A percentile compares a stretch with the other conserved stretches of the same genome.
Conservation (phyloP, 2,797 vertebrate genomes). For the Rhabdomys pumilio region DNA sequence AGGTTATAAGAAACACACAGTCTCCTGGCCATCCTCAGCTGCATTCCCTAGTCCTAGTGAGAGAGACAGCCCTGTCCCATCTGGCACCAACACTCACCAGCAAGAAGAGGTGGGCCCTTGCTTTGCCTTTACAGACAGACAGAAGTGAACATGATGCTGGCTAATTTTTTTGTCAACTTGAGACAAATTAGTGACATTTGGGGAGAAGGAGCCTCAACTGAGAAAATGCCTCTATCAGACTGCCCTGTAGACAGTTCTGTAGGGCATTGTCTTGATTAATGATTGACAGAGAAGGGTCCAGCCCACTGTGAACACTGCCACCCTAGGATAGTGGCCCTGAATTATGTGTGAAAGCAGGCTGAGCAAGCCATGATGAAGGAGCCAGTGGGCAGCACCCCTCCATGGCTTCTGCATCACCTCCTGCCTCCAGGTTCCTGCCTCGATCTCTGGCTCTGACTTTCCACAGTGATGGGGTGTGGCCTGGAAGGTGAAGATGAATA, state of each 20-base stretch:
- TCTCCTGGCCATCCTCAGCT: background rate
- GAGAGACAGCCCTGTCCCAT: background rate
- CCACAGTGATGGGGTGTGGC: background rate
- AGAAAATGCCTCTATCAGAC: background rate
- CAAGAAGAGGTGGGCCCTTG: background rate
- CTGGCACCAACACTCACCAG: background rate
- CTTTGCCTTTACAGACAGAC: background rate
- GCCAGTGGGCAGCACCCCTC: background rate
- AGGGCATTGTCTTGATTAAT: background rate
- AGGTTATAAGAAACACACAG: fast-evolving
- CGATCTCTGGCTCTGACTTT: background rate
- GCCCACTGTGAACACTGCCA: background rate
- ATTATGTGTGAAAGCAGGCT: background rate
- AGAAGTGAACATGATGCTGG: background rate
- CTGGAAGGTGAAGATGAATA: no score
- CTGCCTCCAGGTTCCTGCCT: background rate
- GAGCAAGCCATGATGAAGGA: background rate
- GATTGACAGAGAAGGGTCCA: no score
- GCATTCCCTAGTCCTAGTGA: background rate
- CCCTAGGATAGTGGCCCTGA: background rate
- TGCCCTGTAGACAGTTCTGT: background rate
- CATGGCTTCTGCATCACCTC: background rate
- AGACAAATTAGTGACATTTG: background rate
- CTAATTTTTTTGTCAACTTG: background rate
- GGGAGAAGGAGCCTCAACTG: background rate